Evolutionary conservation across 2,113 vertebrate species (phyloP), one percentile per base, ranked within the genome.

Genomic region (Myodes glareolus): DNA sequence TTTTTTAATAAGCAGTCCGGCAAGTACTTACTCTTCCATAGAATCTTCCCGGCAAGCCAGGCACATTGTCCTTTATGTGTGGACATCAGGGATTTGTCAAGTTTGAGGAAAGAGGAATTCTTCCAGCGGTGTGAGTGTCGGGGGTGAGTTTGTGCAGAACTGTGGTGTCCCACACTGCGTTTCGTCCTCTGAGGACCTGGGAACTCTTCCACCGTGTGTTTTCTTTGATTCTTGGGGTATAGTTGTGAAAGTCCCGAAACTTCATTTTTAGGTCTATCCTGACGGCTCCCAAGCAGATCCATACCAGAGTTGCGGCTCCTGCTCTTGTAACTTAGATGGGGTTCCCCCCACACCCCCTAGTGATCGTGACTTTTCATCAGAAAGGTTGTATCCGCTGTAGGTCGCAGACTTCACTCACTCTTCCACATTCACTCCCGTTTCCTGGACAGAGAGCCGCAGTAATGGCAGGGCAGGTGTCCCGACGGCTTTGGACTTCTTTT

Each of bases 41-140:
- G n/a, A 84, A 55, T 90, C 97, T 92, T 94, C 95, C 84, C 92
- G 90, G 85, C 97, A 95, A 94, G 33, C 90, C 52, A 90, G 85
- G 27, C 63, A 81, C 94, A 68, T 91, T 92, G 77, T 90, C 92
- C 92, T 92, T 92, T 96, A 76, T 58, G 92, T 45, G 65, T 82
- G 77, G 90, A 94, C 88, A 92, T 96, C 47, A 95, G 73, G 94
- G 95, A 88, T 95, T 76, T 93, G 76, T 94, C 88, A 96, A 87
- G 80, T 92, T 93, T 42, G 55, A 94, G 86, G 68, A 72, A 81
- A 82, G 92, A 90, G 67, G 63, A 86, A 82, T 92, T 67, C 70
- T 65, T 90, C 27, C 27, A 50, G 55, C 16, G 36, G 45, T 94
- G 61, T 97, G 96, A 90, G 72, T 90, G 93, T 93, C 63, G 29